A percentile compares a stretch with the other conserved stretches of the same genome.
phyloP scores from a whole-genome alignment of 1,140 invertebrate species.

The Drosophila nigromelanica region DNA sequence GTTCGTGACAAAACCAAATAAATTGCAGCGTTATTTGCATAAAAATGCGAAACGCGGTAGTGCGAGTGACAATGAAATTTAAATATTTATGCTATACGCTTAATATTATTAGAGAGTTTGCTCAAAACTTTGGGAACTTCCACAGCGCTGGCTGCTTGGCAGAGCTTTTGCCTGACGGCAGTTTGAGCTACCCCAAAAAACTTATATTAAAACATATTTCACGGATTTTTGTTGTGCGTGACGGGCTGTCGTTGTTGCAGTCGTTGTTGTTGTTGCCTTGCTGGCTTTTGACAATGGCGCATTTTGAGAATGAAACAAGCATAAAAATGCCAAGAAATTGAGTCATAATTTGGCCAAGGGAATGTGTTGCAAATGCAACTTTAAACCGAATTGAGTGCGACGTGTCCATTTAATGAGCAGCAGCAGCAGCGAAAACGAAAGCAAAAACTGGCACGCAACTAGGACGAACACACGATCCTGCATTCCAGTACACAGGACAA shows the following conservation, averaged over 20 bases:
- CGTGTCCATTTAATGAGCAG: constrained; percentile 49
- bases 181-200: constrained; percentile 33
- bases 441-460: constrained; percentile 63
- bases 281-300: constrained; percentile 37
- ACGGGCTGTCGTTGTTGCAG: constrained; percentile 38
- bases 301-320: constrained; percentile 54
- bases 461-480: constrained; percentile 8
- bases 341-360: constrained; percentile 66
- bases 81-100: constrained; percentile 83
- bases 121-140: constrained; percentile 46
- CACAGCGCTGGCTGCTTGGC: constrained; percentile 10
- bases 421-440: constrained; percentile 55
- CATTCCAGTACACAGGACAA: constrained; percentile 4
- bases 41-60: constrained; percentile 64
- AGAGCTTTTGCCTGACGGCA: constrained; percentile 19
- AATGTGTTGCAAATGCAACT: constrained; percentile 41
- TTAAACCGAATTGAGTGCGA: constrained; percentile 39
- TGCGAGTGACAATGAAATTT: constrained; percentile 82
- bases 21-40: constrained; percentile 78
- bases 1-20: constrained; percentile 77
- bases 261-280: constrained; percentile 15
- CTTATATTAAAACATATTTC: constrained; percentile 83
- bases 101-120: constrained; percentile 74
- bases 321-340: constrained; percentile 78
- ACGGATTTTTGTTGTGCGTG: constrained; percentile 62